phyloP scores from a whole-genome alignment of 1,140 invertebrate species.

The Tribolium castaneum region DNA sequence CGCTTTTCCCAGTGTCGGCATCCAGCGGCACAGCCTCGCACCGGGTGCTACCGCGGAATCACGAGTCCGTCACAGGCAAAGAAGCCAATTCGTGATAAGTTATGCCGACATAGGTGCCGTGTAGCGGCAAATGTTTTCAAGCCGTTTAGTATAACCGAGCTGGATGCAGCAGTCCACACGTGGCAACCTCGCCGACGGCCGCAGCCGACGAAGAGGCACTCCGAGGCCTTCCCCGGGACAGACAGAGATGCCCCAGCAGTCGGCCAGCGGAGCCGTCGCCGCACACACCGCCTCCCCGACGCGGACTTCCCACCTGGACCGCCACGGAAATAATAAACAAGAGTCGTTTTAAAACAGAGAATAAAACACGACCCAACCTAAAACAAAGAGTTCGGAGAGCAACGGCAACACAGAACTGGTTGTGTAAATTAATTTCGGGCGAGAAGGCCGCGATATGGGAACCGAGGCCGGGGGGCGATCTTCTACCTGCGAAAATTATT shows the following conservation, averaged over 20 bases:
- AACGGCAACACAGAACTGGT: conserved; percentile 57
- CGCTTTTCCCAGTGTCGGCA: not conserved
- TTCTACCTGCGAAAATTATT: conserved; percentile 58
- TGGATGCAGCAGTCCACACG: conserved; percentile 36
- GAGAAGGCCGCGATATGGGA: conserved; percentile 48
- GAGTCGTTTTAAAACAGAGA: conserved; percentile 58
- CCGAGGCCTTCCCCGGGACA: not conserved
- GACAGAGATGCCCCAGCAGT: not conserved
- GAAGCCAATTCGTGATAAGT: conserved; percentile 53
- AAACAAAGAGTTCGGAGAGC: conserved; percentile 58
- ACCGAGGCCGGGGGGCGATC: conserved; percentile 40
- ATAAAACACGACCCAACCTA: conserved; percentile 57
- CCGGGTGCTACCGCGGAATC: conserved; percentile 28
- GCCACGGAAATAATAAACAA: conserved; percentile 58
- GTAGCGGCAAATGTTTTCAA: conserved; percentile 52
- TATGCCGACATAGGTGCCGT: conserved; percentile 43
- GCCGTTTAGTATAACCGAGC: conserved; percentile 51
- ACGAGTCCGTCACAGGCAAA: conserved; percentile 28
- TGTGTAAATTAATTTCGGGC: conserved; percentile 62
- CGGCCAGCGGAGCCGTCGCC: not conserved
- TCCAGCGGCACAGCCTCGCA: conserved; percentile 16
- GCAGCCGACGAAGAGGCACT: conserved; percentile 40
- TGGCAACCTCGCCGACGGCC: conserved; percentile 53
- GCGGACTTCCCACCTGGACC: conserved; percentile 44
- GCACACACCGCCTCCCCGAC: not conserved